Base-by-base conservation (phyloP, 2,888 invertebrate genomes). In the Parnassius smintheus region DNA sequence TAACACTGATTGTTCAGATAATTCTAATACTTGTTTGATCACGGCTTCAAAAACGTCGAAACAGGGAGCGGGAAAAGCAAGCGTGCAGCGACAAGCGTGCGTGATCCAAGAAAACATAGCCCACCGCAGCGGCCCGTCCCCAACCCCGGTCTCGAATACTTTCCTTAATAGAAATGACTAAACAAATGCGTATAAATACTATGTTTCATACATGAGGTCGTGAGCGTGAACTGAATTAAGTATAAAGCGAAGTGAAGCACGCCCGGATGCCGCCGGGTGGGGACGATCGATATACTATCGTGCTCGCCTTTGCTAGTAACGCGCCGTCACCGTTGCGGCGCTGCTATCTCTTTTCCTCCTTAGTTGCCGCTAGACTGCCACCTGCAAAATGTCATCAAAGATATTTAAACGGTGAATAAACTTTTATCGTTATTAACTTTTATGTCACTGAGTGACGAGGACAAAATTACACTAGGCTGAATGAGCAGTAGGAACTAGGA, bases 171-270 rank as follows among this genome's bases (percentile, higher is more conserved):
- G 78, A 77, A 79, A 75, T 80, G 81, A 78, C 83, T 82, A 86
- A 86, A 88, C 85, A 87, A 84, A 70, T 70, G 77, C 78, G 82
- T 87, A 86, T 87, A 87, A 80, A 83, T 88, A 88, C 82, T 88
- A 88, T 80, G 85, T 80, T 85, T 86, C 88, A 88, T 88, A 87
- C 83, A 87, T 86, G 81, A 74, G 76, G 69, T 76, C 74, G 65
- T 58, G 64, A 62, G 72, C 60, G 80, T 86, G 88, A 90, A 89
- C 87, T 88, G 81, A 88, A 88, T 82, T 75, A 80, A 69, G 72
- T 66, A 73, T 75, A 75, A 67, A 74, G 64, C 65, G 72, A 71
- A 72, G 77, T 90, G 90, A 89, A 90, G 87, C 87, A 78, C 80
- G 87, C 78, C 74, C 78, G 75, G 74, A 72, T 66, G 66, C 51